These are phyloP conservation scores for Premnoplex brunnescens DNA, from an alignment of 2,797 vertebrate species.

Conservation along the genomic window DNA sequence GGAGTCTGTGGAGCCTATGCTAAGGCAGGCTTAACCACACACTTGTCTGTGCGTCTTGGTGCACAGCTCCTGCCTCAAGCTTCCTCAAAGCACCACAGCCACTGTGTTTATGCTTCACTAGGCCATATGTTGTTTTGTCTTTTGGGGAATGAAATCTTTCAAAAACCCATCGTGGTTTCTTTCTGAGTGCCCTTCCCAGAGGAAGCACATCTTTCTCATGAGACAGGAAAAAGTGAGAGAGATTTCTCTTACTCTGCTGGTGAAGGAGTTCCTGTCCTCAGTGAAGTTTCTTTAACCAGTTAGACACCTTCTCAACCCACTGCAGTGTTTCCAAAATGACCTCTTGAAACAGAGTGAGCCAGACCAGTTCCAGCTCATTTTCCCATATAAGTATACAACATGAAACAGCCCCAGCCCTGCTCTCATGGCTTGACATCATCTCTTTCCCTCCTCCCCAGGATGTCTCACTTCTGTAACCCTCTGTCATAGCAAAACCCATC, in stretches of 20 bases:
- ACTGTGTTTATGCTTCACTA: neutral
- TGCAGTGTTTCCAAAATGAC: neutral
- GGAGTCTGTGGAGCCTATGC: neutral
- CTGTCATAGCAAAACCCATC: neutral
- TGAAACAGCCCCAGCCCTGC: neutral
- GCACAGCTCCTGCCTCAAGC: neutral
- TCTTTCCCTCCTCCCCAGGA: slow-evolving; percentile 3
- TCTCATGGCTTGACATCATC: neutral
- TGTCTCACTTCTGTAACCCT: neutral
- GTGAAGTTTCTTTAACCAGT: neutral
- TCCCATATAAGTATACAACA: slow-evolving; percentile 19
- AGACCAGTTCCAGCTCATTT: slow-evolving; percentile 6
- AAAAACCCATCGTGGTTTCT: accelerated
- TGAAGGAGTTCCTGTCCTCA: neutral
- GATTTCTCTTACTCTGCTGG: neutral
- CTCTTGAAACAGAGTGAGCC: neutral
- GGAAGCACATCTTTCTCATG: neutral
- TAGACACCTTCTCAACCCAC: neutral
- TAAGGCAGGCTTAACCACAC: neutral
- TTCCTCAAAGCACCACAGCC: neutral
- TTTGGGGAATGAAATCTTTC: neutral
- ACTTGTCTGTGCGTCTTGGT: accelerated
- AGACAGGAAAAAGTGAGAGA: neutral
- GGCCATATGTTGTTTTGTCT: neutral
- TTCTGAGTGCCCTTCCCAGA: neutral